These are phyloP conservation scores for Tipula vernalis DNA, from an alignment of 2,888 invertebrate genomes.

Conservation along the genomic window DNA sequence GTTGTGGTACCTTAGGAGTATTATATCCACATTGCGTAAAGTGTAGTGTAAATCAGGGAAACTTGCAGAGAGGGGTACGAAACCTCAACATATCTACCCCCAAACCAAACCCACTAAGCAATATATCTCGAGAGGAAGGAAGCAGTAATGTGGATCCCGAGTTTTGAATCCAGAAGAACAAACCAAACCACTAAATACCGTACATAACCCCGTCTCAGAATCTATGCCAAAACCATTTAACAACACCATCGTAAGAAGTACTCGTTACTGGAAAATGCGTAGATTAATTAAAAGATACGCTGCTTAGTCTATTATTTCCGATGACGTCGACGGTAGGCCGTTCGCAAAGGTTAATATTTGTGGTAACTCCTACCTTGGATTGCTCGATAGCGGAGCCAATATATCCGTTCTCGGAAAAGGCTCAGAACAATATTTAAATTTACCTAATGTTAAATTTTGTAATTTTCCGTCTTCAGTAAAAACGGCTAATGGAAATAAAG, in stretches of 20 bases:
- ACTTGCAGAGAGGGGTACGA: not conserved
- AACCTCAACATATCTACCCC: not conserved
- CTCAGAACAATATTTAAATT: too few species aligned
- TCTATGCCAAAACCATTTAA: too few species aligned
- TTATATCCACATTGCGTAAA: not conserved
- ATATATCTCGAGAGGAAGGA: not conserved
- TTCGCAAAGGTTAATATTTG: too few species aligned
- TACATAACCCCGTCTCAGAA: too few species aligned
- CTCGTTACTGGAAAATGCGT: not conserved
- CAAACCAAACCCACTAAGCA: not conserved
- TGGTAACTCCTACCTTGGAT: too few species aligned
- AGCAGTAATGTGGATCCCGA: not conserved
- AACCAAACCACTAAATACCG: too few species aligned
- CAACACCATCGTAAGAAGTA: not conserved
- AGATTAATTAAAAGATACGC: not conserved
- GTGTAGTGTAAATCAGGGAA: not conserved
- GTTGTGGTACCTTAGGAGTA: not conserved
- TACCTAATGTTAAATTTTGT: not conserved
- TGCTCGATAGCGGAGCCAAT: too few species aligned
- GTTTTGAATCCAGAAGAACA: not conserved
- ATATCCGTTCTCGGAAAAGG: too few species aligned
- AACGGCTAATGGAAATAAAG: not conserved
- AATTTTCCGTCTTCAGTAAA: too few species aligned
- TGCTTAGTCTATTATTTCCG: not conserved
- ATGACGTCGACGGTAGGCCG: not conserved